Evolutionary conservation across 2,797 vertebrate genomes (phyloP), one percentile per base, ranked within the genome.

Genomic region (Poeciliopsis presidionis): DNA sequence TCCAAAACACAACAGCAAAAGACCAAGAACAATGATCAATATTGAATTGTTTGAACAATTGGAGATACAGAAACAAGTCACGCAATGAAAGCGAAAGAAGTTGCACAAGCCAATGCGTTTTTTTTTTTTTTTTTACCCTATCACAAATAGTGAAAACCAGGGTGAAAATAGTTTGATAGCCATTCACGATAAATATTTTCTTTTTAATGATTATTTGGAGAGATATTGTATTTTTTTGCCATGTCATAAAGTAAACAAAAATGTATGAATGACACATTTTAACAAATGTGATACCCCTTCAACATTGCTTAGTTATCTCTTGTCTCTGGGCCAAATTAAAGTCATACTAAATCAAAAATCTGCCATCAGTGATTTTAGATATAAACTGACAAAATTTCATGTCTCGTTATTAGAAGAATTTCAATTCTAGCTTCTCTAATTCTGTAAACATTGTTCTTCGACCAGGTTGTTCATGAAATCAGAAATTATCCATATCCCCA

Each of bases 401-500:
- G 36, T n/a, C 39, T 25, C 4, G 1, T 69, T 69, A 43, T 14
- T 43, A 13, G 65, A 4, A 25, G 13, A 43, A 36, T 1, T 2
- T 43, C 2, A 25, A 6, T 69, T 43, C 22, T 13, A 43, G 39
- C 25, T n/a, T 25, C 13, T 43, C 65, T 69, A 69, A 69, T 25
- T 39, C 36, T 41, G 36, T 13, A 3, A 41, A 67, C 11, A 25
- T 13, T 69, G 39, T 41, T 41, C 9, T 69, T 43, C 65, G 7
- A 30, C 33, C 89, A 99, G 98, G 97, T 99, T 77, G 97, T 99
- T 85, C 98, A 99, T 84, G 98, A 99, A 94, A 98, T 99, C 94
- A 96, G 98, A 96, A 99, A 97, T 93, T 99, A 99, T 86, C 98
- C 98, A 1, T 99, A 99, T 87, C 97, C 98, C 61, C 98, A 98